phyloP scores from a whole-genome alignment of 2,888 invertebrate species.

The Drosophila leonis region DNA sequence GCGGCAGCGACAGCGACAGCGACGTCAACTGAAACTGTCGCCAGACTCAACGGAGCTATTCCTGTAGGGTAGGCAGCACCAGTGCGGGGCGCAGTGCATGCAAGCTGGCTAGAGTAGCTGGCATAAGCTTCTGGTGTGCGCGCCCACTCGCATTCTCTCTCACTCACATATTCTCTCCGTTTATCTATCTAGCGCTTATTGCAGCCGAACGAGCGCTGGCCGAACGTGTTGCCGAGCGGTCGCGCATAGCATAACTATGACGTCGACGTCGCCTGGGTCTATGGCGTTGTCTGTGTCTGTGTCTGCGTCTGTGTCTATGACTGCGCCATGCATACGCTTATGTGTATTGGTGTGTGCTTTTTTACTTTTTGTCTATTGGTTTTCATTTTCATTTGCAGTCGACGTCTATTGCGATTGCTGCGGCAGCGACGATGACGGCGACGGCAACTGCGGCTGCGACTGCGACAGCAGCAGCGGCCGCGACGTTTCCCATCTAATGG shows the following conservation, averaged over 20 bases:
- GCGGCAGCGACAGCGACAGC: slow-evolving; percentile 8
- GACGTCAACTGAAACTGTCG: slow-evolving; percentile 47
- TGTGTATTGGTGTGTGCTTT: slow-evolving; percentile 42
- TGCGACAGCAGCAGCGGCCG: slow-evolving; percentile 17
- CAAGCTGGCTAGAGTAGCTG: slow-evolving; percentile 33
- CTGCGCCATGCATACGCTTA: slow-evolving; percentile 41
- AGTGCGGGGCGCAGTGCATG: slow-evolving; percentile 36
- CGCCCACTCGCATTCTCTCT: slow-evolving; percentile 43
- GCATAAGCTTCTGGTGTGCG: slow-evolving; percentile 52
- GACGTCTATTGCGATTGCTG: slow-evolving; percentile 32
- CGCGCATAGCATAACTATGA: slow-evolving; percentile 71
- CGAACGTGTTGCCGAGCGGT: slow-evolving; percentile 49
- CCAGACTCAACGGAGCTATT: slow-evolving; percentile 57
- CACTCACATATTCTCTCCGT: slow-evolving; percentile 26
- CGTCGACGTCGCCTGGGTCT: slow-evolving; percentile 60
- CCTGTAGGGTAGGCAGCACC: slow-evolving; percentile 15
- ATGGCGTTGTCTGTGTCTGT: slow-evolving; percentile 26
- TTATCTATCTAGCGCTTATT: slow-evolving; percentile 52
- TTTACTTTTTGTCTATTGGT: slow-evolving; percentile 75
- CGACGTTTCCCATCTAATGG: slow-evolving; percentile 35
- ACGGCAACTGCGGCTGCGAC: slow-evolving; percentile 14
- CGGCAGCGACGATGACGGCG: slow-evolving; percentile 21
- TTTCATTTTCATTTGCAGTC: slow-evolving; percentile 80
- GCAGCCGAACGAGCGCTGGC: slow-evolving; percentile 46
- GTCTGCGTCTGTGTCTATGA: slow-evolving; percentile 31